Conservation (phyloP, 1,140 invertebrate species). For the Oreohelix idahoensis region DNA sequence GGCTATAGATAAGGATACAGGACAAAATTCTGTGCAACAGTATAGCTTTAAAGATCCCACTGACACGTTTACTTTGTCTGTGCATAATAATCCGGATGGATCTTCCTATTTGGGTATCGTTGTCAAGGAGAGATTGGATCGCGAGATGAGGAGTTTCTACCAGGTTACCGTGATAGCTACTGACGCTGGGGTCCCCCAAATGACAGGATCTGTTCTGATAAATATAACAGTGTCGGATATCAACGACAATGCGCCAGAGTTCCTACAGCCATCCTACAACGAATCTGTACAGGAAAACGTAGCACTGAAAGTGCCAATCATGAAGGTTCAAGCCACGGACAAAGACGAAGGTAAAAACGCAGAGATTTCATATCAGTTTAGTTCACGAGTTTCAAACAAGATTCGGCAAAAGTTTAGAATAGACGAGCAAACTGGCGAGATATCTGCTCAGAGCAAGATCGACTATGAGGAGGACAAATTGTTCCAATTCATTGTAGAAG, state of each 20-base stretch:
- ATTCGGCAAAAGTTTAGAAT: constrained; percentile 86
- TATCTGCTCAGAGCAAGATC: constrained; percentile 75
- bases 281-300: constrained; percentile 81
- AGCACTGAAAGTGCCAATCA: constrained; percentile 45
- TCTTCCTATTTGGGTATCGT: constrained; percentile 56
- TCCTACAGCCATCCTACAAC: constrained; percentile 55
- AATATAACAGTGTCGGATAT: constrained; percentile 77
- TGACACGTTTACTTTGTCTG: constrained; percentile 50
- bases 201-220: constrained; percentile 54
- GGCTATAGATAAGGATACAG: constrained; percentile 63
- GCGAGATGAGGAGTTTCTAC: constrained; percentile 58
- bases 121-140: constrained; percentile 53
- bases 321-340: constrained; percentile 61
- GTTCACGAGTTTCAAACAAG: constrained; percentile 89
- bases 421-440: constrained; percentile 74
- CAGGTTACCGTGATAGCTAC: constrained; percentile 55
- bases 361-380: constrained; percentile 79
- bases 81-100: constrained; percentile 52
- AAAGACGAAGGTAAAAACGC: constrained; percentile 66
- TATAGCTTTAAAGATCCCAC: constrained; percentile 49
- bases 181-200: constrained; percentile 61
- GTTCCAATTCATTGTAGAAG: constrained; percentile 58
- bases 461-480: constrained; percentile 81
- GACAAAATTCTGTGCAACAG: constrained; percentile 50
- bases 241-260: constrained; percentile 68